A percentile compares a stretch with the other conserved stretches of the same genome.
Conservation (phyloP, 2,888 invertebrate species). For the Drosophila mulleri region DNA sequence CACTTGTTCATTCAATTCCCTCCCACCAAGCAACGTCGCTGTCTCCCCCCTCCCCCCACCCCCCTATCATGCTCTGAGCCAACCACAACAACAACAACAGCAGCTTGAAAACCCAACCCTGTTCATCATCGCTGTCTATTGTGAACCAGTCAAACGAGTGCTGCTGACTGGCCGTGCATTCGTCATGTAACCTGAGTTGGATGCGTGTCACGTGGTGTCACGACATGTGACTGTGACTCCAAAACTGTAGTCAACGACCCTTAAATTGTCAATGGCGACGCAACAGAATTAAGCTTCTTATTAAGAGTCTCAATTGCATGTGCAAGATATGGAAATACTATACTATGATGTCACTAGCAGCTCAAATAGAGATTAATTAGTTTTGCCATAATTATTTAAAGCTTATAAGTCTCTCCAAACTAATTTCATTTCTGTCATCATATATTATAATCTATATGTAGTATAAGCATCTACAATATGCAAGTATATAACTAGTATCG, state of each 20-base stretch:
- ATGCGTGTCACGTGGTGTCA: background rate
- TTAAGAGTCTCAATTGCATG: background rate
- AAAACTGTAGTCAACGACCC: background rate
- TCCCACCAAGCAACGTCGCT: too few species aligned
- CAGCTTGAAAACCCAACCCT: constrained; percentile 20
- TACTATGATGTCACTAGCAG: too few species aligned
- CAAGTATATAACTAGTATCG: background rate
- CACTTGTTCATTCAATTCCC: constrained; percentile 37
- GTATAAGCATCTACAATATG: too few species aligned
- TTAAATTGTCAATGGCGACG: background rate
- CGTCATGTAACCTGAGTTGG: constrained; percentile 6
- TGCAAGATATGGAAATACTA: background rate
- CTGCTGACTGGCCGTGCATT: constrained; percentile 25
- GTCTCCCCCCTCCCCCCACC: background rate
- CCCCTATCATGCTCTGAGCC: background rate
- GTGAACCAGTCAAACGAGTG: constrained; percentile 32
- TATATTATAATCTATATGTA: too few species aligned
- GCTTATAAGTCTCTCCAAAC: too few species aligned
- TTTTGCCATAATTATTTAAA: too few species aligned
- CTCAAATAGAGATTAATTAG: too few species aligned
- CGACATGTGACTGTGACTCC: background rate
- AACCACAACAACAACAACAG: constrained; percentile 4
- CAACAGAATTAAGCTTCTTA: too few species aligned
- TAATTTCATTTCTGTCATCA: too few species aligned
- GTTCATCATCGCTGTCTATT: constrained; percentile 27